Evolutionary conservation across 2,888 invertebrate species (phyloP).

Genomic region (Cyclophora albipunctata): DNA sequence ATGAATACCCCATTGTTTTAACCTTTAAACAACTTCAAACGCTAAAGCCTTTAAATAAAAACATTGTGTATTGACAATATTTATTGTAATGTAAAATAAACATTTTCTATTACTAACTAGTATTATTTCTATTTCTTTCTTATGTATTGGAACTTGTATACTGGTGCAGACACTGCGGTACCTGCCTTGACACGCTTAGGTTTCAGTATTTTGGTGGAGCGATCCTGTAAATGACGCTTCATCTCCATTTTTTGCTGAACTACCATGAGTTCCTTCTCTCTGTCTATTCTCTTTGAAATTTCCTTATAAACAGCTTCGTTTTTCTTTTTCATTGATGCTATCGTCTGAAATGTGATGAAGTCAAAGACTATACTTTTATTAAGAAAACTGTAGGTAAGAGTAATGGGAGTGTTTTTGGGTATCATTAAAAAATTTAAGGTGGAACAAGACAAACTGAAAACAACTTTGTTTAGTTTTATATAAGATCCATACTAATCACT

Average conservation of each 20-base stretch:
- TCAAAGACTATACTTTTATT: no score
- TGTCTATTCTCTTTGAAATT: conserved; percentile 82
- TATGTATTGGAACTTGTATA: conserved; percentile 87
- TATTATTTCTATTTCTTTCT: conserved; percentile 79
- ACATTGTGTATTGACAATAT: neutral
- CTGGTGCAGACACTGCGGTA: conserved; percentile 80
- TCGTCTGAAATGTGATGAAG: conserved; percentile 30
- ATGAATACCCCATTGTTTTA: no score
- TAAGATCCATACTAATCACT: no score
- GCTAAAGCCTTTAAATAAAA: no score
- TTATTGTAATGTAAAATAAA: conserved; percentile 12
- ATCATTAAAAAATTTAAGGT: no score
- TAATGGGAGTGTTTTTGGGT: no score
- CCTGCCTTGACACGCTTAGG: conserved; percentile 79
- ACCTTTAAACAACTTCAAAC: no score
- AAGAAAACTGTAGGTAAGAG: no score
- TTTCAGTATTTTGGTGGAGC: conserved; percentile 71
- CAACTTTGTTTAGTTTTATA: no score
- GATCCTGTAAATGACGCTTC: conserved; percentile 78
- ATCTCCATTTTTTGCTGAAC: conserved; percentile 87
- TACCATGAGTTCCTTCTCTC: conserved; percentile 84
- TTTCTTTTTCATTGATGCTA: conserved; percentile 72
- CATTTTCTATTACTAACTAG: conserved; percentile 4
- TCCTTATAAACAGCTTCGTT: conserved; percentile 82
- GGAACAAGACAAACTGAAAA: no score